Conservation (phyloP, 2,797 vertebrate genomes). For the Ambastaia sidthimunki region DNA sequence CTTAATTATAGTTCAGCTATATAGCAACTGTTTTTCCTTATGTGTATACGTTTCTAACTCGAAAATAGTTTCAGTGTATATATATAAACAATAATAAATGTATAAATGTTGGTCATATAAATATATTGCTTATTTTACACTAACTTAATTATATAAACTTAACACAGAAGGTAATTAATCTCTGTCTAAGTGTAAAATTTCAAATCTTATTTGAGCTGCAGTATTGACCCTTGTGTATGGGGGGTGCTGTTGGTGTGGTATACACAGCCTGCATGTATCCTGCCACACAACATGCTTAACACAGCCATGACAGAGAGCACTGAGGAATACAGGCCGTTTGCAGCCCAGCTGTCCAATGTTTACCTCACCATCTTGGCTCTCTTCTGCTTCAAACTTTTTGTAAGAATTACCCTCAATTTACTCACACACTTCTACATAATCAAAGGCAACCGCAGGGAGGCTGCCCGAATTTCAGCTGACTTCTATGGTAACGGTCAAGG, state of each 20-base stretch:
- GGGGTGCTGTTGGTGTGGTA: constrained; percentile 33
- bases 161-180: not conserved
- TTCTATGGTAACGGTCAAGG: constrained; percentile 91
- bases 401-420: constrained; percentile 95
- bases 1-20: not conserved
- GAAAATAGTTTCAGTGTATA: not conserved
- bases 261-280: not conserved
- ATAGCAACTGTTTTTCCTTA: too few relatives aligned
- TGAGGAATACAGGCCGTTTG: constrained; percentile 87
- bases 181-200: not conserved
- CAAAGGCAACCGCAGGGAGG: constrained; percentile 94
- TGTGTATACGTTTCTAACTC: not conserved
- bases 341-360: constrained; percentile 89
- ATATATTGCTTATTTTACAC: too few relatives aligned
- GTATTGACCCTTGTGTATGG: constrained; percentile 20
- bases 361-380: constrained; percentile 97
- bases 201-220: constrained; percentile 10
- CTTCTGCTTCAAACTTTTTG: constrained; percentile 97
- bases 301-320: constrained; percentile 87
- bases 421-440: constrained; percentile 96
- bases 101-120: too few relatives aligned
- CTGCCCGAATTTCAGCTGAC: constrained; percentile 93
- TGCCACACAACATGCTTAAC: constrained; percentile 18
- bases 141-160: not conserved
- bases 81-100: too few relatives aligned